Evolutionary conservation across 2,888 invertebrate genomes (phyloP).

Genomic region (Ctena decussata): DNA sequence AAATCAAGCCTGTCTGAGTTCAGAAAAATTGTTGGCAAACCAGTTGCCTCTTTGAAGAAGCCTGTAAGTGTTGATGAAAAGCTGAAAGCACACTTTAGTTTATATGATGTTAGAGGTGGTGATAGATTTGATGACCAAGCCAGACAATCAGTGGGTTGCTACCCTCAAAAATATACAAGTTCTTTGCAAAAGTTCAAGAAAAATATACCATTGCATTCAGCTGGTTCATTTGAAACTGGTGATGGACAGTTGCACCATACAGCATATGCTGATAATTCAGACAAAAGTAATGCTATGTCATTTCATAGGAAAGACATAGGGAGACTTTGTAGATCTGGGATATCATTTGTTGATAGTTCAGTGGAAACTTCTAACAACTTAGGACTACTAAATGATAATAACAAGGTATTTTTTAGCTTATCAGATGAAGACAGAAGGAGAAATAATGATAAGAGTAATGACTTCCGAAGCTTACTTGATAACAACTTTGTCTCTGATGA

Average conservation of each 20-base stretch:
- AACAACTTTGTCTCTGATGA: no score
- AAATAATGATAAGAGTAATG: no score
- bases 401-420: background rate
- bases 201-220: background rate
- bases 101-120: background rate
- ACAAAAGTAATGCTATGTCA: background rate
- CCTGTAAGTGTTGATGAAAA: constrained; percentile 45
- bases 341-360: background rate
- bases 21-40: constrained; percentile 45
- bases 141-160: background rate
- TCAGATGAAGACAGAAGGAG: no score
- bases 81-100: constrained; percentile 22
- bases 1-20: constrained; percentile 43
- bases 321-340: background rate
- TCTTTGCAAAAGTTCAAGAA: constrained; percentile 34
- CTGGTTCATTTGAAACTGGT: no score
- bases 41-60: background rate
- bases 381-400: background rate
- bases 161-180: constrained; percentile 18
- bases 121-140: background rate
- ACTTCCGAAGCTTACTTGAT: no score
- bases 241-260: no score
- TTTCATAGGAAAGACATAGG: background rate
- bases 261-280: no score
- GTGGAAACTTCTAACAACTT: background rate